Percentiles rank a stretch among this genome's conserved stretches.
These are phyloP conservation scores for Catotricha subobsoleta DNA, from an alignment of 2,888 invertebrate genomes.

Conservation along the genomic window DNA sequence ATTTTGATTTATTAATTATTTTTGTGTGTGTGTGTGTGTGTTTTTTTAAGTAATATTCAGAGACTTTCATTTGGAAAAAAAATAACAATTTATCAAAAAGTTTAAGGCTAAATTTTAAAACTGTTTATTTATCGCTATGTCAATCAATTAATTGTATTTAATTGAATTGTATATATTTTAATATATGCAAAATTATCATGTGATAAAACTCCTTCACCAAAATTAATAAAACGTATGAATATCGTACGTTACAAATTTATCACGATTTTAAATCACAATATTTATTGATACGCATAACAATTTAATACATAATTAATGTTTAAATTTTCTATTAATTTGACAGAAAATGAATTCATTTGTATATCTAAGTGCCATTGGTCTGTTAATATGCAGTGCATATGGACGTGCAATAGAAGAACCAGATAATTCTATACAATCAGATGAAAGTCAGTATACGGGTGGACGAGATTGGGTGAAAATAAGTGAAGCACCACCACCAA, in stretches of 20 bases:
- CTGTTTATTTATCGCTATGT: no score
- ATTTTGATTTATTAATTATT: no score
- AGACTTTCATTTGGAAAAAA: no score
- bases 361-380: not conserved
- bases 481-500: slow-evolving; percentile 34
- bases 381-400: slow-evolving; percentile 12
- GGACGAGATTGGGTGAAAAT: slow-evolving; percentile 35
- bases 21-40: no score
- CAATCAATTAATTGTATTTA: no score
- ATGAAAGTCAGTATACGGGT: slow-evolving; percentile 5
- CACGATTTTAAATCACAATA: no score
- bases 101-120: no score
- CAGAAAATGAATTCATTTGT: slow-evolving; percentile 5
- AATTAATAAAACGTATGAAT: no score
- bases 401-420: slow-evolving; percentile 24
- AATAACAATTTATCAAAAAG: no score
- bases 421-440: slow-evolving; percentile 20
- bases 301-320: not conserved
- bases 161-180: not conserved
- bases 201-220: no score
- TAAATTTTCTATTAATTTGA: not conserved
- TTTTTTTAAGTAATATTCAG: no score
- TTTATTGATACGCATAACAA: not conserved
- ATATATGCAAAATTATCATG: not conserved
- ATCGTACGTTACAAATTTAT: no score